Base-by-base conservation (phyloP, 2,888 invertebrate species). In the Xiphydria camelus region DNA sequence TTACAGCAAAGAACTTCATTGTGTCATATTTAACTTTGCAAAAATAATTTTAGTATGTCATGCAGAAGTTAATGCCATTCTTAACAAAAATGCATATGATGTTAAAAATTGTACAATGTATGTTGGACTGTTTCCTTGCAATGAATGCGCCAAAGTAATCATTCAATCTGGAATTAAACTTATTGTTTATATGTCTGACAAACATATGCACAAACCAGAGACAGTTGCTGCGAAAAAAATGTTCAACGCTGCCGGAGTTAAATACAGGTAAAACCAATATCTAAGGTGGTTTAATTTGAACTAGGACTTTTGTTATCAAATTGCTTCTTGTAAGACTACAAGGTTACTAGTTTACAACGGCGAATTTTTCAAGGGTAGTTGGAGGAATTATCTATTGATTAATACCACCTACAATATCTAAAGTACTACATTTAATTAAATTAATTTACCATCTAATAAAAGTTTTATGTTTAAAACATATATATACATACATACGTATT, bases 121-220 rank as follows among this genome's bases (percentile, higher is more conserved):
- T 69, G 91, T 94, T 0, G 89, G 87, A 0, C 76, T 95, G 12
- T 98, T 97, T 74, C 98, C 98, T 0, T 99, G 98, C 75, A 96
- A 97, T 69, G 96, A 97, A 75, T 99, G 98, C 78, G 92, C 97
- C 0, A 99, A 99, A 76, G 79, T 96, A 21, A 93, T 99, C 21
- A 94, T 98, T 59, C 98, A 99, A 69, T 87, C 94, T 1, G 91
- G 95, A 1, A 92, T 97, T 21, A 83, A 76, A 37, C 83, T 86
- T 66, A 82, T 94, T 2, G 75, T 88, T 7, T 96, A 89, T 69
- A 78, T 92, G 66, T 90, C 89, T 0, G 91, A 95, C 72, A 93
- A 94, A 68, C 83, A 92, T 73, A 78, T 80, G 0, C 75, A 85
- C 3, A 89, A 89, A 65, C 69, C 78, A 0, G 78, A 77, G 40